Conservation (phyloP, 1,140 invertebrate genomes). For the Nasonia vitripennis region DNA sequence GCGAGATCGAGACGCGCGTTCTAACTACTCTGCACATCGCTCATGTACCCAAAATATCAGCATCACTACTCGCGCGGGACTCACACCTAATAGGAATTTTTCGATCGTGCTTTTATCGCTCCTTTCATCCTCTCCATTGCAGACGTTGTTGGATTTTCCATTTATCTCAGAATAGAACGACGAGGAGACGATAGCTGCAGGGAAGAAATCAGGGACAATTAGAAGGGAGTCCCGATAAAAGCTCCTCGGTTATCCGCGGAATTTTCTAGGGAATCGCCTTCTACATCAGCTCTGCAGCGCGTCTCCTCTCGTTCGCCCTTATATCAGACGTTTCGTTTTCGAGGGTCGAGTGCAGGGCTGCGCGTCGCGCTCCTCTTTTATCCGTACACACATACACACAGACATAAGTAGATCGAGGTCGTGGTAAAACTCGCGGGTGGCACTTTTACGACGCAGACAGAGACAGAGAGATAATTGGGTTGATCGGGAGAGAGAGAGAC, state of each 20-base stretch:
- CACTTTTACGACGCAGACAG: too few species aligned
- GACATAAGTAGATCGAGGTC: neutral
- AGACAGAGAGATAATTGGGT: too few species aligned
- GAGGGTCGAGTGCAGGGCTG: neutral
- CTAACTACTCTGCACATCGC: neutral
- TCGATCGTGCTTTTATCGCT: neutral
- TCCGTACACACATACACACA: too few species aligned
- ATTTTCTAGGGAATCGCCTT: neutral
- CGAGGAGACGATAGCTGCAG: neutral
- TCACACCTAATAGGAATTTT: neutral
- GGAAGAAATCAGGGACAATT: constrained; percentile 36
- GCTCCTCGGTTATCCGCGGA: neutral
- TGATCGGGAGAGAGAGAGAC: neutral
- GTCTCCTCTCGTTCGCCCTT: neutral
- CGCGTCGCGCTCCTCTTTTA: neutral
- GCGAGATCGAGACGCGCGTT: neutral
- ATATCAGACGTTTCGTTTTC: neutral
- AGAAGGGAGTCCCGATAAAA: neutral
- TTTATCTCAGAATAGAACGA: neutral
- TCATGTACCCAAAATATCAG: neutral
- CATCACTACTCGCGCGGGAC: neutral
- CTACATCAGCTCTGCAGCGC: constrained; percentile 2
- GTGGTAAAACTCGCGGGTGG: constrained; percentile 37
- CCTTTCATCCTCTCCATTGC: neutral
- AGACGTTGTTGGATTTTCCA: neutral